Conservation (phyloP, 2,888 invertebrate genomes). For the Standfussiana lucernea region DNA sequence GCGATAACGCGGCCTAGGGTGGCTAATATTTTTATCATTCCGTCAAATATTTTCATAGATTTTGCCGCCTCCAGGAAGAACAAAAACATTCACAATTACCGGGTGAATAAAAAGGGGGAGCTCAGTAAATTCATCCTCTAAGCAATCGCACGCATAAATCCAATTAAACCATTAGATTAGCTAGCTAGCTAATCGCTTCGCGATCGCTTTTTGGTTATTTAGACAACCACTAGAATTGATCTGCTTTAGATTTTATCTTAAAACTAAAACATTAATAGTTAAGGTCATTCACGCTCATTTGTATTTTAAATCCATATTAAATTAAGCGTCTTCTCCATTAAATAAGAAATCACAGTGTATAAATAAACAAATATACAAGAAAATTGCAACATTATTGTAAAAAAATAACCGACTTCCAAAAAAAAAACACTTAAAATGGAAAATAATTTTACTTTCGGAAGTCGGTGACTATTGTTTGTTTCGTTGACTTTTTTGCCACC, state of each 20-base stretch:
- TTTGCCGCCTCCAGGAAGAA: not conserved
- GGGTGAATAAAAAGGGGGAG: not conserved
- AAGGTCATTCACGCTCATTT: not conserved
- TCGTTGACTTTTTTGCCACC: no score
- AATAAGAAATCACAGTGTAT: not conserved
- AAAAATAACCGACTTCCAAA: no score
- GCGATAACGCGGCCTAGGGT: no score
- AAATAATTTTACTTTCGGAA: no score
- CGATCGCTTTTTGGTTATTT: no score
- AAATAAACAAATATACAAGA: slow-evolving; percentile 10
- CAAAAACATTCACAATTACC: not conserved
- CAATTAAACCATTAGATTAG: no score
- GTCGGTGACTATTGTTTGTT: no score
- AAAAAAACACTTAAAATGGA: no score
- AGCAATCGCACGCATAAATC: not conserved
- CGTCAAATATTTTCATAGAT: not conserved
- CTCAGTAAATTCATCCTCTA: not conserved
- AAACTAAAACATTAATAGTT: not conserved
- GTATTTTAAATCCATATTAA: not conserved
- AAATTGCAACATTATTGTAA: slow-evolving; percentile 20
- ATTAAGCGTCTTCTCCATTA: not conserved
- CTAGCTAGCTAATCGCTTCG: no score
- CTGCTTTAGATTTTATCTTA: not conserved
- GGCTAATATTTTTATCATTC: not conserved
- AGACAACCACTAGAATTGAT: not conserved